These are phyloP conservation scores for Oxygymnocypris stewartii DNA, from an alignment of 2,113 vertebrate genomes.

Conservation along the genomic window DNA sequence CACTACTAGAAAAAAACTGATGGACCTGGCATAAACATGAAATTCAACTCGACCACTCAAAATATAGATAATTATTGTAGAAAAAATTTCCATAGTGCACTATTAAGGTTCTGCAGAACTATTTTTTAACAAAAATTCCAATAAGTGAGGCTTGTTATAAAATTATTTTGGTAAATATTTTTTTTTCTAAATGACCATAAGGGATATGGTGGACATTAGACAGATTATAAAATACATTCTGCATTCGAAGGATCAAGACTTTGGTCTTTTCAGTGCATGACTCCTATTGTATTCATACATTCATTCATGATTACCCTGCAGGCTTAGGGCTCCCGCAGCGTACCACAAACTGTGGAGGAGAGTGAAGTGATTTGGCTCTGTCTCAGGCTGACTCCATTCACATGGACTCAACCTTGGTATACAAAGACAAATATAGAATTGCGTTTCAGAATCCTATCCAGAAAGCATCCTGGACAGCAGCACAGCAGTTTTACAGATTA, in stretches of 20 bases:
- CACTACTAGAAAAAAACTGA: neutral
- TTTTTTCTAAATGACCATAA: neutral
- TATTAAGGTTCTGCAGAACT: neutral
- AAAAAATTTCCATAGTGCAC: neutral
- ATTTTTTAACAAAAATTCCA: neutral
- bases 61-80: neutral
- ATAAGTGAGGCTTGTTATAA: neutral
- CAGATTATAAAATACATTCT: neutral
- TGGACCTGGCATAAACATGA: neutral
- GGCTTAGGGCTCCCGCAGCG: slow-evolving; percentile 80
- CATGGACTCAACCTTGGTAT: slow-evolving; percentile 81
- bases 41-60: neutral
- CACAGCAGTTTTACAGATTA: neutral
- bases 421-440: neutral
- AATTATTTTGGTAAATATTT: neutral
- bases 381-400: slow-evolving; percentile 84
- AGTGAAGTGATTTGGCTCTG: slow-evolving; percentile 77
- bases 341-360: slow-evolving; percentile 86
- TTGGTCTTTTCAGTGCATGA: neutral
- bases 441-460: neutral
- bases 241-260: neutral
- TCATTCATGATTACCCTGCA: slow-evolving; percentile 77
- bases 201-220: neutral
- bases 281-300: neutral
- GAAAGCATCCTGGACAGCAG: neutral